phyloP scores from a whole-genome alignment of 2,113 vertebrate genomes.

The Columbina picui region DNA sequence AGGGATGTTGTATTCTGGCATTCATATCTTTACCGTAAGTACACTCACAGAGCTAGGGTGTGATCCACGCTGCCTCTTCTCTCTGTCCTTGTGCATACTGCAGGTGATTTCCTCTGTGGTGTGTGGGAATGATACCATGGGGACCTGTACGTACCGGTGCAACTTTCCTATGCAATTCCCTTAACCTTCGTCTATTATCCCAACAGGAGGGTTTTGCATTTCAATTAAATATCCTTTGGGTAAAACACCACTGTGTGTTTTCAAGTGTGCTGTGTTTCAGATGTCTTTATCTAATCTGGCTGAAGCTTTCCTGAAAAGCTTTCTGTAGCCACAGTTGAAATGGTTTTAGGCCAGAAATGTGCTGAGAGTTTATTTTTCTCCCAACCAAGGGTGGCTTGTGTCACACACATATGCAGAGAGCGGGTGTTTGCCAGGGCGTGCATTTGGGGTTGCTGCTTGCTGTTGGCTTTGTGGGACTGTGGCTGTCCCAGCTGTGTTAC shows the following conservation, averaged over 20 bases:
- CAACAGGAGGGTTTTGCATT: background rate
- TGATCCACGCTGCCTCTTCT: background rate
- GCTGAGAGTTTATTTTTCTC: background rate
- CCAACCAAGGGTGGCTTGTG: background rate
- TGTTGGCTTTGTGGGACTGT: background rate
- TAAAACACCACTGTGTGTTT: background rate
- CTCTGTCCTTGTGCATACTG: background rate
- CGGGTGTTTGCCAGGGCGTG: background rate
- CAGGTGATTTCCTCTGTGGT: background rate
- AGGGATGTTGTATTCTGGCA: background rate
- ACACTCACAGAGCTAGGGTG: background rate
- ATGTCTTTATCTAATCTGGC: background rate
- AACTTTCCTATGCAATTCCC: background rate
- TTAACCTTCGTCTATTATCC: background rate
- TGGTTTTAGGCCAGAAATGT: background rate
- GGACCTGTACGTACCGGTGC: background rate
- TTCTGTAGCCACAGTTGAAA: background rate
- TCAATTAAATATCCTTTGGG: background rate
- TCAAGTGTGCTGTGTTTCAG: background rate
- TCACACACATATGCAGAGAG: background rate
- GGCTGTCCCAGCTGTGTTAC: background rate
- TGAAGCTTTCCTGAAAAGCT: conserved; percentile 1
- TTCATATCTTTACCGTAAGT: background rate
- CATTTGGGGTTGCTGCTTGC: background rate
- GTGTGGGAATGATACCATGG: background rate